Evolutionary conservation across 2,888 invertebrate species (phyloP).

Genomic region (Resseliella maxima): DNA sequence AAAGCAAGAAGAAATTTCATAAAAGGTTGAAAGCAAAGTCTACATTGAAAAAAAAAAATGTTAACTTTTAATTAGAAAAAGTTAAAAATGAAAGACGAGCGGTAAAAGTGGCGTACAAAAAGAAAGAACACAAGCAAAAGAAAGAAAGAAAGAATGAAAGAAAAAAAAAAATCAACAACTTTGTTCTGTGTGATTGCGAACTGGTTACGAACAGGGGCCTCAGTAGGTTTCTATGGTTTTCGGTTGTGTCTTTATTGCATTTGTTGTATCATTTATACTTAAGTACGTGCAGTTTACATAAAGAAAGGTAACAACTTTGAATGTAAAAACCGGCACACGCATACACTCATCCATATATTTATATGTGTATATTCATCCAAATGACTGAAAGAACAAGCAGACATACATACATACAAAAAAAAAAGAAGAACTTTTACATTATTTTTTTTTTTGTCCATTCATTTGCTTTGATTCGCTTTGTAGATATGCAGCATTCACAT

Average conservation of each 20-base stretch:
- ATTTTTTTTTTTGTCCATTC: background rate
- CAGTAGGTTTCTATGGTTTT: slow-evolving; percentile 48
- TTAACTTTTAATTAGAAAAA: slow-evolving; percentile 53
- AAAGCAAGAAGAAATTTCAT: slow-evolving; percentile 14
- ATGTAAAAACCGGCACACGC: background rate
- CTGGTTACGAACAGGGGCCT: slow-evolving; percentile 1
- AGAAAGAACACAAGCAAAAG: background rate
- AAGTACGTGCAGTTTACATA: slow-evolving; percentile 29
- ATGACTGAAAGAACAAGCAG: background rate
- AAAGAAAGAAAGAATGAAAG: no score
- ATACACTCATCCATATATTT: background rate
- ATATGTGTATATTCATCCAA: no score
- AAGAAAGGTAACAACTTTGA: slow-evolving; percentile 8
- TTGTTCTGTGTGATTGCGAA: slow-evolving; percentile 32
- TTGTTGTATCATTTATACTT: slow-evolving; percentile 47
- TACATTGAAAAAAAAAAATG: background rate
- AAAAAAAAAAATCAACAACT: background rate
- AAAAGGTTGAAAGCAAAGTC: slow-evolving; percentile 31
- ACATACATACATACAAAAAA: background rate
- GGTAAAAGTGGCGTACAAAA: background rate
- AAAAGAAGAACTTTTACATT: background rate
- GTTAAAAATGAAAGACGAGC: slow-evolving; percentile 51
- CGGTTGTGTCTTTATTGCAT: slow-evolving; percentile 15
- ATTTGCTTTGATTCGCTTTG: slow-evolving; percentile 33
- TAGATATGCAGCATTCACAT: background rate